Percentiles rank a stretch among this genome's conserved stretches.
Evolutionary conservation across 2,113 vertebrate species (phyloP).

Genomic region (Anser brachyrhynchus): DNA sequence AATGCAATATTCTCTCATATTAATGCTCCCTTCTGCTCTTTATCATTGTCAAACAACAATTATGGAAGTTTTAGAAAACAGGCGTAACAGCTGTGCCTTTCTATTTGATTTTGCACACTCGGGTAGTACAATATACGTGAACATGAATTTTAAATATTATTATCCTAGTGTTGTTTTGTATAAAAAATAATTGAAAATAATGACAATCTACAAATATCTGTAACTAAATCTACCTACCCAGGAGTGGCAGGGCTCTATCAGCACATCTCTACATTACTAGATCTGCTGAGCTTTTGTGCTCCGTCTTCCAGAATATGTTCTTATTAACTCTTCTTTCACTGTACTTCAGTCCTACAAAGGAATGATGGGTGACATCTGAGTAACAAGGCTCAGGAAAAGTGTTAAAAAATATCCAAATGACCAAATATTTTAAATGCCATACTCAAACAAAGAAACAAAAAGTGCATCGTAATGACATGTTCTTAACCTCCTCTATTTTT

Average conservation of each 20-base stretch:
- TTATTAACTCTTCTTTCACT: background rate
- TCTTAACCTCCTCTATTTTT: background rate
- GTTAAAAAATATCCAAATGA: background rate
- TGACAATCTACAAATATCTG: background rate
- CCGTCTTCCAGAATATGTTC: background rate
- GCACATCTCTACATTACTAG: background rate
- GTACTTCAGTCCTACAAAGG: background rate
- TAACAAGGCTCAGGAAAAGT: background rate
- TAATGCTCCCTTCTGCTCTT: background rate
- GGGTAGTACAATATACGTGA: background rate
- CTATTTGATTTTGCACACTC: background rate
- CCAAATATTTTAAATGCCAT: background rate
- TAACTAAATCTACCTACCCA: background rate
- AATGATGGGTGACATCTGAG: background rate
- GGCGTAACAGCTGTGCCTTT: background rate
- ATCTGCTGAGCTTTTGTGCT: background rate
- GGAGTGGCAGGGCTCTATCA: background rate
- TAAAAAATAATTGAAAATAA: background rate
- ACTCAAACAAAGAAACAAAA: background rate
- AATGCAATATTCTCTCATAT: background rate
- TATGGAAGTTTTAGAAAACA: background rate
- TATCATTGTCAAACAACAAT: background rate
- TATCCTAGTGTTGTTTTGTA: background rate
- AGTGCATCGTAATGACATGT: background rate
- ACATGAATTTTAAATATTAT: background rate